Evolutionary conservation across 2,888 invertebrate genomes (phyloP).

Genomic region (Zootermopsis nevadensis): DNA sequence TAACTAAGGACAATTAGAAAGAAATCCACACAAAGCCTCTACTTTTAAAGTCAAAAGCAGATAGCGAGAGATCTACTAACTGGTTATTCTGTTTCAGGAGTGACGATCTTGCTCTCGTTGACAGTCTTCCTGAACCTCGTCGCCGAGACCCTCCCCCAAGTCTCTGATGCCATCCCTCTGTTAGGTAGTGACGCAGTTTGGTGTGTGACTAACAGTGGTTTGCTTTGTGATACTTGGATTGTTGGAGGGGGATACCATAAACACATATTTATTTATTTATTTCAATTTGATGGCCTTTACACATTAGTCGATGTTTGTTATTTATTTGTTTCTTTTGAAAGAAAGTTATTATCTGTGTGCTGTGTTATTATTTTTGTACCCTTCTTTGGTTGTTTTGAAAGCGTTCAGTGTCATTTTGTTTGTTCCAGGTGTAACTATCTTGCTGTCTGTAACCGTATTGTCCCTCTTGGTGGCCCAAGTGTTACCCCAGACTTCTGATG

Average conservation of each 20-base stretch:
- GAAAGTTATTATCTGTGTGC: slow-evolving; percentile 36
- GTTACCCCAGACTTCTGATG: slow-evolving; percentile 99
- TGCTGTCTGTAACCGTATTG: slow-evolving; percentile 99
- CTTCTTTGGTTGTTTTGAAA: slow-evolving; percentile 25
- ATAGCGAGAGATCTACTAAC: slow-evolving; percentile 42
- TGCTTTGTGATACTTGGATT: slow-evolving; percentile 57
- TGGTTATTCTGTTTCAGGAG: slow-evolving; percentile 76
- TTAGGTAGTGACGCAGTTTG: slow-evolving; percentile 64
- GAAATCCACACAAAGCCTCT: neutral
- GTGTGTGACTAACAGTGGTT: slow-evolving; percentile 53
- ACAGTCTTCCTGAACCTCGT: slow-evolving; percentile 98
- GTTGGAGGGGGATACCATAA: slow-evolving; percentile 55
- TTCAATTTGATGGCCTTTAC: slow-evolving; percentile 49
- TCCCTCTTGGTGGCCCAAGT: slow-evolving; percentile 99
- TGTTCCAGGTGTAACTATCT: slow-evolving; percentile 94
- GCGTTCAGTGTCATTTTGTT: slow-evolving; percentile 51
- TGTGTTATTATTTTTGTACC: slow-evolving; percentile 28
- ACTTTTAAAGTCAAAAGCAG: neutral
- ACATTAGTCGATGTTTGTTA: slow-evolving; percentile 35
- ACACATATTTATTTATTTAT: too few relatives aligned
- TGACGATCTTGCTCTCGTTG: slow-evolving; percentile 96
- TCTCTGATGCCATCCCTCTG: slow-evolving; percentile 73
- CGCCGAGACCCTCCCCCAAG: slow-evolving; percentile 92
- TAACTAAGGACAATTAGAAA: neutral
- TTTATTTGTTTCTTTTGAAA: slow-evolving; percentile 26